A percentile compares a stretch with the other conserved stretches of the same genome.
These are phyloP conservation scores for Rhabdomys dilectus DNA, from an alignment of 2,113 vertebrate genomes.

Conservation along the genomic window DNA sequence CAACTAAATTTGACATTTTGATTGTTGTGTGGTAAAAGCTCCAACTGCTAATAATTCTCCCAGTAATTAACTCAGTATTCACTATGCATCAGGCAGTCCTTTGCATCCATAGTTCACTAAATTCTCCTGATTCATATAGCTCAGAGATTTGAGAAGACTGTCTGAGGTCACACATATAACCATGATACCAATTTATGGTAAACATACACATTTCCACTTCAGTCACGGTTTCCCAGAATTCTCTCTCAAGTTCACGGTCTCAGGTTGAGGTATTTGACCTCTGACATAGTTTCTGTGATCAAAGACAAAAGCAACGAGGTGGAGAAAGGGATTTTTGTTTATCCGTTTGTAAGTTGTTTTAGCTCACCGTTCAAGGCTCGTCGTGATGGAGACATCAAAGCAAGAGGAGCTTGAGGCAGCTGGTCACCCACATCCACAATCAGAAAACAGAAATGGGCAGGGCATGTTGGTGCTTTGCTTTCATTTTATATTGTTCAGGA, in stretches of 20 bases:
- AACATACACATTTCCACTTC: neutral
- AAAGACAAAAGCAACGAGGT: neutral
- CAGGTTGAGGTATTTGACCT: neutral
- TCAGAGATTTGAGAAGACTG: neutral
- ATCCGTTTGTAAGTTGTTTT: neutral
- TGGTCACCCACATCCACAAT: neutral
- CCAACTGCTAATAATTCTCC: neutral
- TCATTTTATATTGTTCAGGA: too few species aligned
- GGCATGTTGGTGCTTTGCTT: too few species aligned
- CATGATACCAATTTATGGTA: neutral
- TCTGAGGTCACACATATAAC: neutral
- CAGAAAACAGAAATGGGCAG: neutral
- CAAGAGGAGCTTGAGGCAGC: neutral
- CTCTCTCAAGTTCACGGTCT: neutral
- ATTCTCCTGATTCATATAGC: neutral
- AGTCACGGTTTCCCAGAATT: neutral
- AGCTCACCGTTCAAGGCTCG: too few species aligned
- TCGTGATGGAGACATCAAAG: neutral
- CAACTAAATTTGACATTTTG: neutral
- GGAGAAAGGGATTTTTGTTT: neutral
- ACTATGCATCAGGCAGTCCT: neutral
- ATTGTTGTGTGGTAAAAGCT: neutral
- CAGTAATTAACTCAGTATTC: neutral
- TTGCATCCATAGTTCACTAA: neutral
- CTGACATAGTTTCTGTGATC: neutral